Evolutionary conservation across 2,888 invertebrate genomes (phyloP), one percentile per base, ranked within the genome.

Genomic region (Euzophera pinguis): DNA sequence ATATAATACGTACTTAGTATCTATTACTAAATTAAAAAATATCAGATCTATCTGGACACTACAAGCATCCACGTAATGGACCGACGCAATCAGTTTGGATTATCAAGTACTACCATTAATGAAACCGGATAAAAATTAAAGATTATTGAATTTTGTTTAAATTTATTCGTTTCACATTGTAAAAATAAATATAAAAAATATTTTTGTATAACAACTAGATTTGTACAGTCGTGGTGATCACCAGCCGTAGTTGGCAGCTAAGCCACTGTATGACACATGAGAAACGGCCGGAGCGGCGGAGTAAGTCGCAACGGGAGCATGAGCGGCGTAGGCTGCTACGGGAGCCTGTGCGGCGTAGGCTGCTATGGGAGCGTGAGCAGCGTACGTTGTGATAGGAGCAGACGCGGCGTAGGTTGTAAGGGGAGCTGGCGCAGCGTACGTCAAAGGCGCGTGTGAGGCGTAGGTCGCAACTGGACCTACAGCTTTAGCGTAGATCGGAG

Each of bases 201-300:
- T 14, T 16, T 43, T 43, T 43, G 69, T 72, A 70, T 65, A 78
- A 81, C 72, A 78, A 81, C 79, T 81, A 78, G 65, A 72, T 71
- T 72, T 76, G 61, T 73, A 76, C 65, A 76, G 69, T 71, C 62
- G 64, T 69, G 50, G 60, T 71, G 81, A 83, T 92, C 92, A 94
- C 91, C 92, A 94, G 64, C 90, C 92, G 81, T 93, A 94, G 76
- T 79, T 73, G 62, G 91, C 91, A 60, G 92, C 92, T 53, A 92
- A 89, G 56, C 93, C 93, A 62, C 87, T 91, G 89, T 93, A 94
- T 63, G 91, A 82, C 57, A 92, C 91, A 75, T 94, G 93, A 55
- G 94, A 92, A 38, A 93, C 93, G 54, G 91, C 75, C 16, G 80
- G 80, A 35, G 92, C 92, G 38, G 93, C 92, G 29, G 91, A 90